These are phyloP conservation scores for Choristoneura rosaceana DNA, from an alignment of 2,888 invertebrate species.

Conservation along the genomic window DNA sequence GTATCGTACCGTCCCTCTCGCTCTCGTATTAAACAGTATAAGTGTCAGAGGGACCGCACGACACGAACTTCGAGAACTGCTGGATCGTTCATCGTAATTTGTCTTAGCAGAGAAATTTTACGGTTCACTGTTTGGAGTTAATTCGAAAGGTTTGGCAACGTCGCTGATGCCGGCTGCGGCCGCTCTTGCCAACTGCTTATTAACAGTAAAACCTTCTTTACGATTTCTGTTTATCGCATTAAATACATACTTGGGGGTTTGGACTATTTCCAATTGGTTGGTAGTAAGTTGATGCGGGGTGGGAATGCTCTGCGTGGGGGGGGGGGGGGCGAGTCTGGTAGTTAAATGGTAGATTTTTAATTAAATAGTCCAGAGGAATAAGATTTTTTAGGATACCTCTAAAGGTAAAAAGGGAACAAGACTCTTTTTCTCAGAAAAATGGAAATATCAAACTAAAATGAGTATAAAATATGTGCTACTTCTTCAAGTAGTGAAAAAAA, in stretches of 20 bases:
- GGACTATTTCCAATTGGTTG: slow-evolving; percentile 60
- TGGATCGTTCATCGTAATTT: neutral
- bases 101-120: slow-evolving; percentile 18
- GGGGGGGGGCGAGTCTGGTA: neutral
- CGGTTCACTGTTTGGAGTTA: slow-evolving; percentile 36
- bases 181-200: slow-evolving; percentile 56
- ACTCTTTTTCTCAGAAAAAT: too few species aligned
- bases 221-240: slow-evolving; percentile 59
- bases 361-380: too few species aligned
- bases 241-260: slow-evolving; percentile 54
- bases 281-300: slow-evolving; percentile 35
- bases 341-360: too few species aligned
- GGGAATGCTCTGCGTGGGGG: neutral
- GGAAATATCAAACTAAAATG: too few species aligned
- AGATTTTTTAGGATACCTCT: too few species aligned
- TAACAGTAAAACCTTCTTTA: slow-evolving; percentile 57
- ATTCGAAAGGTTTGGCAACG: slow-evolving; percentile 48
- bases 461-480: too few species aligned
- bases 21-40: too few species aligned
- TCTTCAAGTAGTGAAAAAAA: too few species aligned
- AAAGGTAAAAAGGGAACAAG: too few species aligned
- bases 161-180: slow-evolving; percentile 46
- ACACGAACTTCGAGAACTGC: too few species aligned
- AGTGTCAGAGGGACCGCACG: too few species aligned
- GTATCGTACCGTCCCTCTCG: too few species aligned